Evolutionary conservation across 92 coral and sea anemone species (phyloP), one percentile per base, ranked within the genome.

Genomic region (Parazoanthus atlanticus): DNA sequence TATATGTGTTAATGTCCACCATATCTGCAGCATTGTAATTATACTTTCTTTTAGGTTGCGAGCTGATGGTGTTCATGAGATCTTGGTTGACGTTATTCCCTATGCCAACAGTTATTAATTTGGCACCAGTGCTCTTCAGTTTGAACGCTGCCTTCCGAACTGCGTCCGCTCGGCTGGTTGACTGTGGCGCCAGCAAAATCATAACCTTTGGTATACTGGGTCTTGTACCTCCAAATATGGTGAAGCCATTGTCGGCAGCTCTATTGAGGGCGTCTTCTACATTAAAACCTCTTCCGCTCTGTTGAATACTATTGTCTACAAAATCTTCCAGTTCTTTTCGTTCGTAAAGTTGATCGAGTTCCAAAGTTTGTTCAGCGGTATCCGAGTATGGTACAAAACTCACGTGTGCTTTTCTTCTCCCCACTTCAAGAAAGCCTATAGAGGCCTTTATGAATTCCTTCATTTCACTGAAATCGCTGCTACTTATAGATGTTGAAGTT

Each of bases 151-250:
- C 83, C 54, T 74, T 33, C 5, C 90, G 80, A 2, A 88, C 89
- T 33, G 89, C 89, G 31, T 71, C 92, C 30, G 71, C 25, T 80
- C 66, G 28, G 13, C 85, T 29, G 2, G 92, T 85, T 30, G 91
- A 79, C 1, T 86, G 92, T 41, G 96, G 96, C 19, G 92, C 96
- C 36, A 96, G 34, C 30, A 96, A 86, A 17, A 96, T 49, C 77
- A 95, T 91, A 71, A 89, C 91, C 83, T 96, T 96, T 12, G 96
- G 98, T 8, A 86, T 79, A 8, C 91, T 78, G 85, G 94, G 96
- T 69, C 99, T 82, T 16, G 95, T 95, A 17, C 99, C 99, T 15
- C 99, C 99, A 90, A 79, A 93, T 32, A 96, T 93, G 73, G 96
- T 94, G 79, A 96, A 96, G 6, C 95, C 81, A 34, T 79, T 79